Percentiles rank a stretch among this genome's conserved stretches.
Evolutionary conservation across 2,113 vertebrate species (phyloP).

Genomic region (Peucedramus taeniatus): DNA sequence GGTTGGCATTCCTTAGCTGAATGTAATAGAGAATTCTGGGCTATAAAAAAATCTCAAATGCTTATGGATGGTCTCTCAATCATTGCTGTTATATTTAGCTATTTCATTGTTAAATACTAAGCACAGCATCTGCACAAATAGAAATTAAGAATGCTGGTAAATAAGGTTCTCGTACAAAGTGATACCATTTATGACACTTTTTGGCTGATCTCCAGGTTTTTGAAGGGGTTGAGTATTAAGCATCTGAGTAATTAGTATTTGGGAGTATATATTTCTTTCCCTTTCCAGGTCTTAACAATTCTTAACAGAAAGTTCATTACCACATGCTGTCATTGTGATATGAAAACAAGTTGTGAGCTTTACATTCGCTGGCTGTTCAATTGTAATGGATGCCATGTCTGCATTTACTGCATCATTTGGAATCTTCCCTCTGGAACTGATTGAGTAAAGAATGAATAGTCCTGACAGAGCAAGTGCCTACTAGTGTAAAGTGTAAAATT

Average conservation of each 20-base stretch:
- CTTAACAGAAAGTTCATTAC: slow-evolving; percentile 9
- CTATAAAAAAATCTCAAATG: neutral
- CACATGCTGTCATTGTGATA: neutral
- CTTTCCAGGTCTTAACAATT: neutral
- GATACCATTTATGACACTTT: neutral
- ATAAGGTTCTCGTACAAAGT: neutral
- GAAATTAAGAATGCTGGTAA: neutral
- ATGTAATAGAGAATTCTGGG: neutral
- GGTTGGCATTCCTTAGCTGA: neutral
- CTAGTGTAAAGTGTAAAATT: neutral
- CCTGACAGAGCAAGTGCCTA: neutral
- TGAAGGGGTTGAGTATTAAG: neutral
- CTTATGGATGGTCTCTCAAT: neutral
- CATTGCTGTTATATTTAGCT: neutral
- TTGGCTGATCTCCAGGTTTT: slow-evolving; percentile 20
- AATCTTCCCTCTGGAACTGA: neutral
- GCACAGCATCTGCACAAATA: neutral
- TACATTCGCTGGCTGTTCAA: neutral
- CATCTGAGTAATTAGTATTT: slow-evolving; percentile 16
- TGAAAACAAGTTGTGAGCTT: neutral
- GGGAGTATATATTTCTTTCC: neutral
- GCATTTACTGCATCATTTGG: neutral
- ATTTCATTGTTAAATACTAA: neutral
- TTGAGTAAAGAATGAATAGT: neutral
- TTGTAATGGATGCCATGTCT: neutral